Conservation (phyloP, 2,797 vertebrate genomes). For the Sciurus carolinensis region DNA sequence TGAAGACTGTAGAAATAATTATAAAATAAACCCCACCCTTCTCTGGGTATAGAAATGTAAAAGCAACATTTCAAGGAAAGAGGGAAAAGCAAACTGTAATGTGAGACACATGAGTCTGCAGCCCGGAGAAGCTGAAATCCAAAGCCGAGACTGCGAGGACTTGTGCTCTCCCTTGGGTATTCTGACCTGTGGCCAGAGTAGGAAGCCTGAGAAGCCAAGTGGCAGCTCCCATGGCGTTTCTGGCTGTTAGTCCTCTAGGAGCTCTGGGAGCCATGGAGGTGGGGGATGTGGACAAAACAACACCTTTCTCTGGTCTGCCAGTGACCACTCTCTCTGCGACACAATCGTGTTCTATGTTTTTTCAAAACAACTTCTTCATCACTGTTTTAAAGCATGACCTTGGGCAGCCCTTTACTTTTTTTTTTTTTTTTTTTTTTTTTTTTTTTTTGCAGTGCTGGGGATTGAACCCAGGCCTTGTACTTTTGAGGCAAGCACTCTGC, state of each 20-base stretch:
- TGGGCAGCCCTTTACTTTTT: neutral
- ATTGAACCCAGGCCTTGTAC: too few species aligned
- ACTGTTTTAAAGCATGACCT: neutral
- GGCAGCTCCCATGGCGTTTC: neutral
- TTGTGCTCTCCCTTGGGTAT: neutral
- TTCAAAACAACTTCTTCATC: neutral
- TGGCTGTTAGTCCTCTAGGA: neutral
- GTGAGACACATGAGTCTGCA: neutral
- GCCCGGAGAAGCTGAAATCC: neutral
- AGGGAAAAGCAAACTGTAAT: too few species aligned
- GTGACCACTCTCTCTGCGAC: neutral
- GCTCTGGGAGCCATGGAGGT: neutral
- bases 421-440: neutral
- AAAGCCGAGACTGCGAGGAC: neutral
- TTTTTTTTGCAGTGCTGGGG: neutral
- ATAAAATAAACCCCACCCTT: neutral
- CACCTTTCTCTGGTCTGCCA: neutral
- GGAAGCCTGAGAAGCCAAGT: neutral
- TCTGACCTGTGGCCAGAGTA: neutral
- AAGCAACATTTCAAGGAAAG: slow-evolving; percentile 20
- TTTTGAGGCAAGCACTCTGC: too few species aligned
- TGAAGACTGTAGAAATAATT: neutral
- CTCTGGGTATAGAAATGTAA: neutral
- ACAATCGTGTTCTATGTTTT: neutral
- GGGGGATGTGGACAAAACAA: neutral